Conservation (phyloP, 2,888 invertebrate genomes). For the Iselma pallidipennis region DNA sequence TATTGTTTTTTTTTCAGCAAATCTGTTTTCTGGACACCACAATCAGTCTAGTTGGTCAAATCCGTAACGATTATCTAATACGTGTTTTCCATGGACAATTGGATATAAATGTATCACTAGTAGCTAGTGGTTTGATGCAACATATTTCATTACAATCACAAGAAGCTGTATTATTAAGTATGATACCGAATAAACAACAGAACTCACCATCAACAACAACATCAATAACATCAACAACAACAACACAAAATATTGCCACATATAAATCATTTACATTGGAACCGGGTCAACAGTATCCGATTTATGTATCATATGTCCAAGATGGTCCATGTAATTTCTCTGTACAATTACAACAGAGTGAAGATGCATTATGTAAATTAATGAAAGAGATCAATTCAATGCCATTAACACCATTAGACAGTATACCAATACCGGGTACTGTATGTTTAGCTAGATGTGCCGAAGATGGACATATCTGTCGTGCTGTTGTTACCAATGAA, state of each 20-base stretch:
- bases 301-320: conserved; percentile 75
- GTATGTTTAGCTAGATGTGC: conserved; percentile 76
- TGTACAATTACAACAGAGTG: conserved; percentile 68
- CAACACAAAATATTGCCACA: conserved; percentile 54
- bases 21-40: conserved; percentile 55
- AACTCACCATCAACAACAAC: conserved; percentile 50
- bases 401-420: conserved; percentile 64
- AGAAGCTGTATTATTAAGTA: conserved; percentile 50
- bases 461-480: conserved; percentile 69
- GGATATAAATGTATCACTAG: conserved; percentile 58
- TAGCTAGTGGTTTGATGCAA: conserved; percentile 57
- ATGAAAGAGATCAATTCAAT: conserved; percentile 74
- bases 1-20: conserved; percentile 25
- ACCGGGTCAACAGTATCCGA: conserved; percentile 65
- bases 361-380: conserved; percentile 65
- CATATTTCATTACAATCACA: conserved; percentile 58
- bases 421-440: conserved; percentile 73
- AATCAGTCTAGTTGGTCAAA: conserved; percentile 47
- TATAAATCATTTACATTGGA: conserved; percentile 62
- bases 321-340: conserved; percentile 81
- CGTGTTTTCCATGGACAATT: conserved; percentile 48
- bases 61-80: conserved; percentile 54
- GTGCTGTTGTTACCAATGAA: conserved; percentile 76
- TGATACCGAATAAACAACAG: conserved; percentile 26
- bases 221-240: conserved; percentile 30